These are phyloP conservation scores for Luidia sarsii DNA, from an alignment of 53 echinoderm and acorn worm genomes.

Conservation along the genomic window DNA sequence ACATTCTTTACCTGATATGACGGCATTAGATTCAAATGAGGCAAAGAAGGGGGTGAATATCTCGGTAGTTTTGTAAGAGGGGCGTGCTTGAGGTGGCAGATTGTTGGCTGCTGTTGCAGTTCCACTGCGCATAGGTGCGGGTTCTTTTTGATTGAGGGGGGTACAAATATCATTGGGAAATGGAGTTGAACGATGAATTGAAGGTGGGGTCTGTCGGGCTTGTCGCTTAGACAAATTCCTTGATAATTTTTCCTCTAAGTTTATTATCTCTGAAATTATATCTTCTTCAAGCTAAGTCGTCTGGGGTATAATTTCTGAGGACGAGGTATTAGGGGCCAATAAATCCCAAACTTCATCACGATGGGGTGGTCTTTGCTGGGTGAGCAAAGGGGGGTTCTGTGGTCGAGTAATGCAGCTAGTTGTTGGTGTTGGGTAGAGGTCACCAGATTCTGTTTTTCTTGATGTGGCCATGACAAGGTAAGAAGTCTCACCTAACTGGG, in stretches of 20 bases:
- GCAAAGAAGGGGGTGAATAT: neutral
- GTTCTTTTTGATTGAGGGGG: neutral
- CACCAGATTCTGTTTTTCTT: neutral
- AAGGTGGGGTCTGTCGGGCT: neutral
- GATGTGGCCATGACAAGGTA: neutral
- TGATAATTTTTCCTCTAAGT: neutral
- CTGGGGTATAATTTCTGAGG: neutral
- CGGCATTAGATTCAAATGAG: neutral
- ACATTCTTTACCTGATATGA: slow-evolving; percentile 44
- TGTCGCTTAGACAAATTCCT: neutral
- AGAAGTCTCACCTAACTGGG: no score
- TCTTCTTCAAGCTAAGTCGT: neutral
- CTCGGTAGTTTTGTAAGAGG: neutral
- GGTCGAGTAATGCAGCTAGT: neutral
- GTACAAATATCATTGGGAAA: neutral
- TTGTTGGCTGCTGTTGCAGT: neutral
- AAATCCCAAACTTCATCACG: no score
- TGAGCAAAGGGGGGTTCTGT: neutral
- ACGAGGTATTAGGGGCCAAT: no score
- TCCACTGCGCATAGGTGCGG: neutral
- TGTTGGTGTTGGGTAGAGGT: neutral
- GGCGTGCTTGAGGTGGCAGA: neutral
- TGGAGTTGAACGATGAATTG: neutral
- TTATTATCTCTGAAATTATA: neutral
- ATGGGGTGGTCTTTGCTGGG: neutral